Evolutionary conservation across 2,888 invertebrate genomes (phyloP).

Genomic region (Limnephilus rhombicus): DNA sequence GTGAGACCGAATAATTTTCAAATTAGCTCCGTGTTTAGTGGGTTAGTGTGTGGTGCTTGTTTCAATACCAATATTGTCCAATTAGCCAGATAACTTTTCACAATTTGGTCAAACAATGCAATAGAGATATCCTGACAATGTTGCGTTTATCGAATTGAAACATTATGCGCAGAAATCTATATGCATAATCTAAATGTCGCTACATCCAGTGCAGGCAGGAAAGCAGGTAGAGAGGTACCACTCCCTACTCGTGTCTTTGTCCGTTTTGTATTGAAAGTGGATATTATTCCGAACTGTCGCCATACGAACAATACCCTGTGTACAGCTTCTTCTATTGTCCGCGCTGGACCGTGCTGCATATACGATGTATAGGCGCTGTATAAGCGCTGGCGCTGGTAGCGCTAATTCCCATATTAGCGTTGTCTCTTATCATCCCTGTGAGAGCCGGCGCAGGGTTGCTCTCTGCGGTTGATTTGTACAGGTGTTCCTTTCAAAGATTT

Average conservation of each 20-base stretch:
- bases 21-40: too few species aligned
- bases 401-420: slow-evolving; percentile 61
- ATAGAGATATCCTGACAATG: not conserved
- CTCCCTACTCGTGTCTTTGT: slow-evolving; percentile 27
- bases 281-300: slow-evolving; percentile 53
- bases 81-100: not conserved
- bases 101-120: not conserved
- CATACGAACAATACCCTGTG: slow-evolving; percentile 9
- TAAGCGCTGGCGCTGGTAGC: slow-evolving; percentile 47
- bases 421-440: slow-evolving; percentile 51
- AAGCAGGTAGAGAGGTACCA: not conserved
- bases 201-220: not conserved
- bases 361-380: not conserved
- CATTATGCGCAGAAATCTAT: not conserved
- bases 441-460: slow-evolving; percentile 35
- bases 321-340: slow-evolving; percentile 53
- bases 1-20: too few species aligned
- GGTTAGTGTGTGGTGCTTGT: too few species aligned
- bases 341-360: slow-evolving; percentile 23
- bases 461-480: not conserved
- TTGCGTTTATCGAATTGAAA: not conserved
- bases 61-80: too few species aligned
- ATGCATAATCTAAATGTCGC: slow-evolving; percentile 1
- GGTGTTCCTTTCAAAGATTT: not conserved
- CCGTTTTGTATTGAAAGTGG: slow-evolving; percentile 38